Evolutionary conservation across 53 echinoderm and acorn worm species (phyloP).

Genomic region (Paracentrotus lividus): DNA sequence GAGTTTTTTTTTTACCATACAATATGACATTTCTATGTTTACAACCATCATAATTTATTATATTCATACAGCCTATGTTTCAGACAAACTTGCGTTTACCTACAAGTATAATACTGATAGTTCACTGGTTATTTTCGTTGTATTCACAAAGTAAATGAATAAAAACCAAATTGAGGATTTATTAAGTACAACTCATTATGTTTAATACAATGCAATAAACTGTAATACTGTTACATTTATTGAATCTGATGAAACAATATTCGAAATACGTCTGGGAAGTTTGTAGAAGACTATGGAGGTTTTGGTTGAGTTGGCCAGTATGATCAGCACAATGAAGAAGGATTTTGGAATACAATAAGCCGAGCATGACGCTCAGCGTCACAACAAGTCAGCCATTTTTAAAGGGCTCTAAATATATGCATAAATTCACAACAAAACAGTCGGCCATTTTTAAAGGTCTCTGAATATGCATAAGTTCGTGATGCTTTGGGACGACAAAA

Average conservation of each 20-base stretch:
- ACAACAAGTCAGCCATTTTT: not conserved
- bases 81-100: not conserved
- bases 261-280: no score
- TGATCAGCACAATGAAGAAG: not conserved
- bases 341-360: not conserved
- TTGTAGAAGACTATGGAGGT: not conserved
- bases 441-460: not conserved
- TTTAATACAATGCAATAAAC: not conserved
- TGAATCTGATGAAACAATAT: not conserved
- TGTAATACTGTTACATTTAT: not conserved
- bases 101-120: not conserved
- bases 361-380: not conserved
- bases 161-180: not conserved
- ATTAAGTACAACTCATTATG: not conserved
- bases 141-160: not conserved
- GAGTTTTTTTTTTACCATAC: not conserved
- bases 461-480: not conserved
- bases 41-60: not conserved
- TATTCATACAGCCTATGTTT: not conserved
- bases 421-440: not conserved
- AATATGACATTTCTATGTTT: not conserved
- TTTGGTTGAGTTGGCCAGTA: not conserved
- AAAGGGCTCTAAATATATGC: constrained; percentile 15
- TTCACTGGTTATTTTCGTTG: not conserved
- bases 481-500: not conserved